Percentiles rank a stretch among this genome's conserved stretches.
These are phyloP conservation scores for Lithophane socia DNA, from an alignment of 2,888 invertebrate species.

Conservation along the genomic window DNA sequence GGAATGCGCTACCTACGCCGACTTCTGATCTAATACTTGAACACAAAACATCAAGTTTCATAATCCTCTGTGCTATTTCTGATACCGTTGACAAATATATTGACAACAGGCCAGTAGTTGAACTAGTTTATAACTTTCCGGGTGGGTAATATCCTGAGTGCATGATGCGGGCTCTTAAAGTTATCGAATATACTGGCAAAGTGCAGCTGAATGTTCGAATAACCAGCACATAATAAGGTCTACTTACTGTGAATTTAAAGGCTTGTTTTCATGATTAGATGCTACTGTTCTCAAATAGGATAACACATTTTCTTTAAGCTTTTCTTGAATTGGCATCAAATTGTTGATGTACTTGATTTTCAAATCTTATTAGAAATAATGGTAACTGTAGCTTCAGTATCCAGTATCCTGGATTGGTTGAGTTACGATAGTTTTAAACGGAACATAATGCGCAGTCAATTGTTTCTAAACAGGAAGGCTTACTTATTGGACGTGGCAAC, in stretches of 20 bases:
- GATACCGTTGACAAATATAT: conserved; percentile 62
- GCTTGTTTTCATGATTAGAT: neutral
- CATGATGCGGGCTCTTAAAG: conserved; percentile 50
- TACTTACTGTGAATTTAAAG: conserved; percentile 21
- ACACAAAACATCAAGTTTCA: conserved; percentile 59
- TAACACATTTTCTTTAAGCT: neutral
- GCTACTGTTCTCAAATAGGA: neutral
- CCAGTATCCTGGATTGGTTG: neutral
- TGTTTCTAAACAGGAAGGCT: conserved; percentile 72
- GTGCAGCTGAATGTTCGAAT: conserved; percentile 13
- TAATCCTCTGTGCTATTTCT: conserved; percentile 59
- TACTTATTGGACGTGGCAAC: conserved; percentile 63
- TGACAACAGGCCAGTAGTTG: conserved; percentile 38
- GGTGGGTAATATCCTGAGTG: conserved; percentile 57
- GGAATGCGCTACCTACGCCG: conserved; percentile 85
- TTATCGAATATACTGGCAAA: conserved; percentile 40
- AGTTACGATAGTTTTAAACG: neutral
- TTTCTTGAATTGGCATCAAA: neutral
- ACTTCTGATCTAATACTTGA: conserved; percentile 52
- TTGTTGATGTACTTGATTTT: neutral
- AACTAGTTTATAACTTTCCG: conserved; percentile 38
- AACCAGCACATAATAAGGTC: conserved; percentile 19
- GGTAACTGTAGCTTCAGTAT: neutral
- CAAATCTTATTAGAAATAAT: neutral
- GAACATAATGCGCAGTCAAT: conserved; percentile 55